Conservation (phyloP, 2,113 vertebrate genomes). For the Ophthalmolycus amberensis region DNA sequence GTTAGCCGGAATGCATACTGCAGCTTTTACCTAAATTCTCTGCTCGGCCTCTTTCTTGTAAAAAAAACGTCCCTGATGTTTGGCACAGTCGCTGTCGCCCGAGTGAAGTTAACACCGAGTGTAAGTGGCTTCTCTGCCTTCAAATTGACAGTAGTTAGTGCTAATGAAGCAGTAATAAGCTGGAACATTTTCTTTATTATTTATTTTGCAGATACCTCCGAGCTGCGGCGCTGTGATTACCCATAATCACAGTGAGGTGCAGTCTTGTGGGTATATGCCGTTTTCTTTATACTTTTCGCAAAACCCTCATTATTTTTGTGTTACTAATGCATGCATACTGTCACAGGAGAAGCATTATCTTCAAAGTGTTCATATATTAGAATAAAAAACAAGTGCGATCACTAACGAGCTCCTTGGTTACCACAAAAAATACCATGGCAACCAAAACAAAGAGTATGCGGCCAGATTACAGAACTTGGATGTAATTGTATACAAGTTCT, state of each 20-base stretch:
- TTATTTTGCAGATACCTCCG: conserved; percentile 49
- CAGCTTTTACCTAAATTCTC: conserved; percentile 21
- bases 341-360: conserved; percentile 56
- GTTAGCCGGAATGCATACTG: conserved; percentile 28
- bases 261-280: conserved; percentile 22
- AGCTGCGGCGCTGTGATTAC: conserved; percentile 50
- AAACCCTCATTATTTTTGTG: conserved; percentile 54
- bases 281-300: conserved; percentile 24
- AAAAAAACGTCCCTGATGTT: conserved; percentile 3
- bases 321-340: conserved; percentile 45
- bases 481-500: conserved; percentile 58
- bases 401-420: conserved; percentile 63
- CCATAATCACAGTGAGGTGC: conserved; percentile 57
- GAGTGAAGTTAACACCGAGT: conserved; percentile 45
- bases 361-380: conserved; percentile 49
- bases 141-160: conserved; percentile 57
- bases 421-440: conserved; percentile 60
- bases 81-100: conserved; percentile 20
- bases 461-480: conserved; percentile 41
- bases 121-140: conserved; percentile 50
- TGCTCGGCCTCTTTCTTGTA: conserved; percentile 20
- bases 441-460: conserved; percentile 50
- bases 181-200: conserved; percentile 48
- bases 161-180: conserved; percentile 66
- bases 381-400: conserved; percentile 48